Evolutionary conservation across 2,888 invertebrate genomes (phyloP).

Genomic region (Eristalinus aeneus): DNA sequence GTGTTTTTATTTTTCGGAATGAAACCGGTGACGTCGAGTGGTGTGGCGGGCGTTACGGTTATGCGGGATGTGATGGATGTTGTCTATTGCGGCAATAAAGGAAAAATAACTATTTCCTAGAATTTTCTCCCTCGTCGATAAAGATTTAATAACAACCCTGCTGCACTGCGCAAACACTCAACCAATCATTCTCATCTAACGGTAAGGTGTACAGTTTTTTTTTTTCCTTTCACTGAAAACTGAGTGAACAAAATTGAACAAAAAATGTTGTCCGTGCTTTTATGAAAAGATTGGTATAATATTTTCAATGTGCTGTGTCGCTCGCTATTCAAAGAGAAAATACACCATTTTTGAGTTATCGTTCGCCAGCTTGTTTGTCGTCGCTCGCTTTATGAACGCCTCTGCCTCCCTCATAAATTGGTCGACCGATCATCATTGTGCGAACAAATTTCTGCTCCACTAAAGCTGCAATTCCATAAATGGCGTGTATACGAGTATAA

Average conservation of each 20-base stretch:
- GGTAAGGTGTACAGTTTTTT: not conserved
- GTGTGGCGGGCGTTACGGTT: too few species aligned
- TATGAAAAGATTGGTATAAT: constrained; percentile 40
- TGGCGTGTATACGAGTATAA: constrained; percentile 11
- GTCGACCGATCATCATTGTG: constrained; percentile 65
- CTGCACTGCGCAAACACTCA: constrained; percentile 59
- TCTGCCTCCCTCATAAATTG: constrained; percentile 41
- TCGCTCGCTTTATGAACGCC: constrained; percentile 19
- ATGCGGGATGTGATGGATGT: not conserved
- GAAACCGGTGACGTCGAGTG: too few species aligned
- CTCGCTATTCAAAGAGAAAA: constrained; percentile 56
- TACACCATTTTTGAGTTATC: constrained; percentile 10
- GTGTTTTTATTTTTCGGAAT: too few species aligned
- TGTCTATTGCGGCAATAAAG: not conserved
- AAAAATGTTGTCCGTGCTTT: not conserved
- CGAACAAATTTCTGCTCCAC: constrained; percentile 57
- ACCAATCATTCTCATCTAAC: not conserved
- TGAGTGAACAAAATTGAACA: not conserved
- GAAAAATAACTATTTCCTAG: not conserved
- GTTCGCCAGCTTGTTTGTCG: not conserved
- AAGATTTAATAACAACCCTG: constrained; percentile 40
- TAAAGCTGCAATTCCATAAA: constrained; percentile 61
- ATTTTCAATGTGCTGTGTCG: constrained; percentile 60
- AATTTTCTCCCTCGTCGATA: not conserved
- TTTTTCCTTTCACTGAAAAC: too few species aligned